Percentiles rank a stretch among this genome's conserved stretches.
Evolutionary conservation across 2,113 vertebrate species (phyloP).

Genomic region (Engystomops pustulosus): DNA sequence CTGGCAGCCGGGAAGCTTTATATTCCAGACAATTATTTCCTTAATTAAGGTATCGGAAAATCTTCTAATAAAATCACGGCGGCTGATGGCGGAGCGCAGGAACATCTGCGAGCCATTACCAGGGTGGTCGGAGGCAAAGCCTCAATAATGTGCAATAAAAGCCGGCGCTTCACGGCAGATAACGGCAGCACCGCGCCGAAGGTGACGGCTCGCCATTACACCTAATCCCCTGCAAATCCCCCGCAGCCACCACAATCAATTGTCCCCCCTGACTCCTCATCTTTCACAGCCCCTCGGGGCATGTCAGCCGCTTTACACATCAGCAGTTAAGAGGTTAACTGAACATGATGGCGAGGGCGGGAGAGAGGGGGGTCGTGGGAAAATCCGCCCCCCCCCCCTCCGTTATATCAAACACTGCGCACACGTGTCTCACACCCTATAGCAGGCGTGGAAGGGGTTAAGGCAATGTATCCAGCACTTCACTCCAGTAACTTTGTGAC

Average conservation of each 20-base stretch:
- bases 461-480: background rate
- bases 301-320: background rate
- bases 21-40: slow-evolving; percentile 18
- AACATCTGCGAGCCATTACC: slow-evolving; percentile 26
- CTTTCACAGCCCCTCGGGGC: background rate
- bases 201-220: background rate
- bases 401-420: background rate
- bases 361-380: background rate
- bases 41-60: slow-evolving; percentile 24
- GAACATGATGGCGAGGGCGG: too few relatives aligned
- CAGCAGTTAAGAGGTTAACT: slow-evolving; percentile 18
- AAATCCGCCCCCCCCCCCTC: background rate
- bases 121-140: slow-evolving; percentile 24
- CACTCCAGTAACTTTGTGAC: slow-evolving; percentile 44
- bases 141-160: background rate
- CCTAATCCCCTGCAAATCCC: slow-evolving; percentile 17
- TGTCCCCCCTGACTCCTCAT: background rate
- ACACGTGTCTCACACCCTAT: slow-evolving; percentile 3
- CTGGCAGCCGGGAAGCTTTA: slow-evolving; percentile 3
- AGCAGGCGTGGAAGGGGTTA: too few relatives aligned
- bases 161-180: background rate
- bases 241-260: background rate
- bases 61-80: slow-evolving; percentile 9
- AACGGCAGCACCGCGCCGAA: background rate
- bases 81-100: background rate